Percentiles rank a stretch among this genome's conserved stretches.
These are phyloP conservation scores for Sminthurides aquaticus DNA, from an alignment of 2,888 invertebrate genomes.

Conservation along the genomic window DNA sequence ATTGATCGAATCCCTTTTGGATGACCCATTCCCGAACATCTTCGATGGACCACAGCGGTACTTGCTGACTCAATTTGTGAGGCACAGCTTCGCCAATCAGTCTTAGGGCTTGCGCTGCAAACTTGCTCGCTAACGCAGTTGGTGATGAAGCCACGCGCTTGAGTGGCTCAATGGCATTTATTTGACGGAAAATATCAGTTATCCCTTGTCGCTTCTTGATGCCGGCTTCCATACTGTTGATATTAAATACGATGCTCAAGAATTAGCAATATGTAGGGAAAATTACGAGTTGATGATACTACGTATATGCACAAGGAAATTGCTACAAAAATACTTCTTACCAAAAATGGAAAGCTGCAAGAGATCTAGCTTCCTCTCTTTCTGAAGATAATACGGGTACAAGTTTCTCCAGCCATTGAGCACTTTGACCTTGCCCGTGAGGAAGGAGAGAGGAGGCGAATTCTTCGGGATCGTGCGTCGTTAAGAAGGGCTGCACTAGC, in stretches of 20 bases:
- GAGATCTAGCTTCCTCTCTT: constrained; percentile 87
- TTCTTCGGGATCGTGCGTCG: constrained; percentile 85
- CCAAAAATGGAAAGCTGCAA: constrained; percentile 83
- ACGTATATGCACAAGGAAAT: too few species aligned
- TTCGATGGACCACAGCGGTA: constrained; percentile 92
- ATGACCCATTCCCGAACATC: constrained; percentile 98
- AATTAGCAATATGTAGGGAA: background rate
- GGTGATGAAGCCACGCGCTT: constrained; percentile 96
- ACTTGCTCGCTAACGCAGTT: constrained; percentile 94
- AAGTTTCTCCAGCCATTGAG: constrained; percentile 84
- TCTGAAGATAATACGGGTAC: constrained; percentile 91
- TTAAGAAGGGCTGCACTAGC: constrained; percentile 93
- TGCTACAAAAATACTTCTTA: too few species aligned
- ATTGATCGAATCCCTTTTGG: constrained; percentile 88
- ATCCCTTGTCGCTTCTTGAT: constrained; percentile 91
- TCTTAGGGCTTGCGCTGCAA: constrained; percentile 83
- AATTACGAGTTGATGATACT: background rate
- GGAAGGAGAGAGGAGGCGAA: constrained; percentile 87
- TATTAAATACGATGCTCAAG: background rate
- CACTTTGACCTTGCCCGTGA: constrained; percentile 92
- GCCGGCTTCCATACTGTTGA: constrained; percentile 95
- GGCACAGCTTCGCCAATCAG: constrained; percentile 95
- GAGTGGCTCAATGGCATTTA: constrained; percentile 88
- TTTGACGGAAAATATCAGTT: constrained; percentile 83
- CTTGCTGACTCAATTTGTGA: constrained; percentile 94